These are phyloP conservation scores for Ctenochaetus hawaiiensis DNA, from an alignment of 2,797 vertebrate species.

Conservation along the genomic window DNA sequence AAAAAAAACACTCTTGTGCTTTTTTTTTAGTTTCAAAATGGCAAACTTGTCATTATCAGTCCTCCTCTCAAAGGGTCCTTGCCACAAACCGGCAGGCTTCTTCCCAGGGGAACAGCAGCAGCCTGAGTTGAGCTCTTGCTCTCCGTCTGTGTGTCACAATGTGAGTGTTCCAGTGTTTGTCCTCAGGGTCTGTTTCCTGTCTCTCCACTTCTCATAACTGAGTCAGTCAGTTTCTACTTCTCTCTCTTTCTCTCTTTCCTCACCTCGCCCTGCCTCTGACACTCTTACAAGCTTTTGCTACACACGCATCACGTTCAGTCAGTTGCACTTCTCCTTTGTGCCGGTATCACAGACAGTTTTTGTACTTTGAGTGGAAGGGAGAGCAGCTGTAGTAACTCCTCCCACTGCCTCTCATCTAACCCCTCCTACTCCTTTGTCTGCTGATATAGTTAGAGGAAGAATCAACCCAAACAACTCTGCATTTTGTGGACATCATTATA, in stretches of 20 bases:
- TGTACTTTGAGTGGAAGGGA: slow-evolving; percentile 58
- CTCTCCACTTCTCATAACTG: slow-evolving; percentile 3
- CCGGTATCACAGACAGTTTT: slow-evolving; percentile 59
- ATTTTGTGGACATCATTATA: slow-evolving; percentile 22
- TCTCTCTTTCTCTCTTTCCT: slow-evolving; percentile 5
- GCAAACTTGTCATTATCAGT: slow-evolving; percentile 47
- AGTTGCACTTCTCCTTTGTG: slow-evolving; percentile 74
- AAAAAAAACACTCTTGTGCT: slow-evolving; percentile 5
- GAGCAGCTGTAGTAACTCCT: slow-evolving; percentile 57
- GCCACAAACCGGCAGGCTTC: slow-evolving; percentile 31
- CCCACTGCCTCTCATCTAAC: slow-evolving; percentile 40
- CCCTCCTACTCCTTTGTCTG: slow-evolving; percentile 76
- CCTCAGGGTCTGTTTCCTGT: slow-evolving; percentile 61
- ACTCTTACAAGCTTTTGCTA: slow-evolving; percentile 55
- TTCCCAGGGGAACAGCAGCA: slow-evolving; percentile 10
- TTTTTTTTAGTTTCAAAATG: slow-evolving; percentile 42
- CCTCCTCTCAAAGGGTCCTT: slow-evolving; percentile 25
- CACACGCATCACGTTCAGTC: slow-evolving; percentile 39
- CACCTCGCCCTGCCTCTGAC: slow-evolving; percentile 43
- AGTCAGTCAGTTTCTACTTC: slow-evolving; percentile 30
- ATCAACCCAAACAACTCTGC: slow-evolving; percentile 36
- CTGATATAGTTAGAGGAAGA: slow-evolving; percentile 42
- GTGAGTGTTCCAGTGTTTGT: slow-evolving; percentile 49
- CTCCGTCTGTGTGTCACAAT: slow-evolving; percentile 50
- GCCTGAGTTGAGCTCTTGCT: slow-evolving; percentile 24